Evolutionary conservation across 2,113 vertebrate genomes (phyloP).

Genomic region (Xiphorhynchus elegans): DNA sequence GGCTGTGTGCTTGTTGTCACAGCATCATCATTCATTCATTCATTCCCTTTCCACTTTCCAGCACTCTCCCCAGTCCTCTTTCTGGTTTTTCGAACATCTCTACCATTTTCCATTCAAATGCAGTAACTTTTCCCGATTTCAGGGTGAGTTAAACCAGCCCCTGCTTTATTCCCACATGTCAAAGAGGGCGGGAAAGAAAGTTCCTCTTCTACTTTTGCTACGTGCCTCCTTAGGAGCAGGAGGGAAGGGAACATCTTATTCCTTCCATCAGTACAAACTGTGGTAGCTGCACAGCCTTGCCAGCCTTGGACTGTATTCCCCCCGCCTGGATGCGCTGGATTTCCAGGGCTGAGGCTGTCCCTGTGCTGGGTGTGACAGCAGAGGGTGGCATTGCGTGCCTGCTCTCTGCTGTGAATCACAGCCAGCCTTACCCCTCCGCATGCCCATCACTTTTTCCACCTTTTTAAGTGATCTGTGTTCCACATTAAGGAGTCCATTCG

Average conservation of each 20-base stretch:
- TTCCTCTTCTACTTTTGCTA: neutral
- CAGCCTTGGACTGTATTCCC: neutral
- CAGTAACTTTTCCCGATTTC: neutral
- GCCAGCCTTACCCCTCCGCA: neutral
- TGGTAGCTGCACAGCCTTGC: neutral
- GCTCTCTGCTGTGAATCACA: neutral
- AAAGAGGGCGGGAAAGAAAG: neutral
- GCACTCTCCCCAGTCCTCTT: neutral
- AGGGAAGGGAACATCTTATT: slow-evolving; percentile 43
- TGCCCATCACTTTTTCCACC: slow-evolving; percentile 64
- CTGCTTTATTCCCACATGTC: neutral
- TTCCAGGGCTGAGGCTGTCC: neutral
- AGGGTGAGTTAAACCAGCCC: neutral
- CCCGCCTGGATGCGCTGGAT: neutral
- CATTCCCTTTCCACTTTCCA: neutral
- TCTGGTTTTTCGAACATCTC: neutral
- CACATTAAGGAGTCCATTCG: slow-evolving; percentile 30
- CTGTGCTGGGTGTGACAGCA: neutral
- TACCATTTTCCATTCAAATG: neutral
- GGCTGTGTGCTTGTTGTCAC: neutral
- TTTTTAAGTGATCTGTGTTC: slow-evolving; percentile 26
- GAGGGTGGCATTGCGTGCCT: neutral
- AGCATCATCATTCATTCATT: neutral
- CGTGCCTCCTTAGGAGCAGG: neutral
- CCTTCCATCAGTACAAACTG: neutral